Evolutionary conservation across 2,113 vertebrate genomes (phyloP).

Genomic region (Heterotis niloticus): DNA sequence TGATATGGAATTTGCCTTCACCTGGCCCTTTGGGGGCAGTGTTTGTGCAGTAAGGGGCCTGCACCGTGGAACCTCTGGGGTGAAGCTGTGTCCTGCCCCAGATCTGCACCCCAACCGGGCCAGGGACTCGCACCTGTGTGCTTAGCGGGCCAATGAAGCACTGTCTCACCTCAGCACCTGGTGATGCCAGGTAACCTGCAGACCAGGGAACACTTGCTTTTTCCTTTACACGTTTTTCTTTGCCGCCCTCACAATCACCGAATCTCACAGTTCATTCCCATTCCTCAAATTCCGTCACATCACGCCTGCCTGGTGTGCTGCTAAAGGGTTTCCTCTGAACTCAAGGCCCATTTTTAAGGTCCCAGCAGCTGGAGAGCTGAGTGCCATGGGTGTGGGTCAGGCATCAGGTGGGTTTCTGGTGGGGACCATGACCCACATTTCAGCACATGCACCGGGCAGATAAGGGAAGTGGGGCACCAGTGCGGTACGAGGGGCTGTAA

Average conservation of each 20-base stretch:
- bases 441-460: constrained; percentile 8
- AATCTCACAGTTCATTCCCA: not conserved
- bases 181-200: not conserved
- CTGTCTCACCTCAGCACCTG: not conserved
- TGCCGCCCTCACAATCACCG: not conserved
- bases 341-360: not conserved
- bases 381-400: not conserved
- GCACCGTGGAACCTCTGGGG: too few species aligned
- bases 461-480: constrained; percentile 19
- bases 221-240: not conserved
- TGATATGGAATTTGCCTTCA: not conserved
- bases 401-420: not conserved
- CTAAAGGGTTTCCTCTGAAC: not conserved
- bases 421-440: not conserved
- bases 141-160: not conserved
- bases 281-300: not conserved
- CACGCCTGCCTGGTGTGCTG: not conserved
- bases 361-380: not conserved
- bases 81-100: not conserved
- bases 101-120: too few species aligned
- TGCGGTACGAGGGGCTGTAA: not conserved
- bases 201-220: not conserved
- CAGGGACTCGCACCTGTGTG: not conserved
- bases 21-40: not conserved
- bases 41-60: not conserved